These are phyloP conservation scores for Drosophila biarmipes DNA, from an alignment of 1,140 invertebrate species.

Conservation along the genomic window DNA sequence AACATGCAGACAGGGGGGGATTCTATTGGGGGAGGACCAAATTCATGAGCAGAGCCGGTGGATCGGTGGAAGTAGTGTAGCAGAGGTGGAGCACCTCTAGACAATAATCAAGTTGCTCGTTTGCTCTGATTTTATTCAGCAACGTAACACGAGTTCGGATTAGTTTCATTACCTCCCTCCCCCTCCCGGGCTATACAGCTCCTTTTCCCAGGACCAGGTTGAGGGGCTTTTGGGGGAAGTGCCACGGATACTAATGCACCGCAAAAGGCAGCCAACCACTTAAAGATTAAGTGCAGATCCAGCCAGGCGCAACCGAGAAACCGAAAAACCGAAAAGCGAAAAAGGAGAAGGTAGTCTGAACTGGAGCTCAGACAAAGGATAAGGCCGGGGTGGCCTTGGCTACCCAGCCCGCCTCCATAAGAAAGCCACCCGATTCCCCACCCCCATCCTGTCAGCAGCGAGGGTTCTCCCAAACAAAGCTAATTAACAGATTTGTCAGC, in stretches of 20 bases:
- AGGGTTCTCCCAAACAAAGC: conserved; percentile 77
- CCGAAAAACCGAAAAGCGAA: conserved; percentile 29
- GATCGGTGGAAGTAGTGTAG: background rate
- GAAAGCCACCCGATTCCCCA: background rate
- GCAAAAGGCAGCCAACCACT: conserved; percentile 78
- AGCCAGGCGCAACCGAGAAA: conserved; percentile 65
- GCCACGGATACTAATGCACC: conserved; percentile 61
- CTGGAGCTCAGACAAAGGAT: conserved; percentile 59
- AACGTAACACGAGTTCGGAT: conserved; percentile 75
- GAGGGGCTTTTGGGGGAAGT: conserved; percentile 3
- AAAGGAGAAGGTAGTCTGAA: conserved; percentile 5
- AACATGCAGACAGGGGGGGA: conserved; percentile 60
- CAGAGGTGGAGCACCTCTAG: conserved; percentile 30
- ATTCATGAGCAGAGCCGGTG: conserved; percentile 1
- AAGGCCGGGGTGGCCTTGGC: conserved; percentile 30
- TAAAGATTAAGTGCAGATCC: conserved; percentile 80
- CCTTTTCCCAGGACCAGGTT: conserved; percentile 26
- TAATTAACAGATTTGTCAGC: conserved; percentile 83
- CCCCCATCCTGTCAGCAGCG: conserved; percentile 7
- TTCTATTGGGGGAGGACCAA: background rate
- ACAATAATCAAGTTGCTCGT: conserved; percentile 75
- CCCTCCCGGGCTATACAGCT: background rate
- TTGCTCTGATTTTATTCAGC: conserved; percentile 71
- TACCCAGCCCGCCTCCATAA: background rate
- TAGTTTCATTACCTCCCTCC: conserved; percentile 54